A percentile compares a stretch with the other conserved stretches of the same genome.
Conservation (phyloP, 1,140 invertebrate genomes). For the Leptestheria dahalacensis region DNA sequence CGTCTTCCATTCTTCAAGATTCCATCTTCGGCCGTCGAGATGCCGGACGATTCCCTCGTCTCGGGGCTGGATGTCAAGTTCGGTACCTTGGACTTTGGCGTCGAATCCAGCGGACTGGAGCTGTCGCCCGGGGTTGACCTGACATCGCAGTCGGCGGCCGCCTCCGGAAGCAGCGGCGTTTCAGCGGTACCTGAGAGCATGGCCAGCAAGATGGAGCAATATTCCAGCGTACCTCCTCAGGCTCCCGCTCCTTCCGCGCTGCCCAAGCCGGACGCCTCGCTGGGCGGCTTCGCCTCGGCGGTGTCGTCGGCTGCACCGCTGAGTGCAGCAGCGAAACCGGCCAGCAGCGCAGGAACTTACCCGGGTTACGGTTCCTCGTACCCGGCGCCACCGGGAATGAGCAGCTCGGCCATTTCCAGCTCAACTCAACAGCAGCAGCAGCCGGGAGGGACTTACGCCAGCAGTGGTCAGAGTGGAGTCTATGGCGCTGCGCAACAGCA, state of each 20-base stretch:
- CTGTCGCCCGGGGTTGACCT: constrained; percentile 4
- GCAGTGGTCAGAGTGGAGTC: neutral
- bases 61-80: constrained; percentile 83
- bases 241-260: constrained; percentile 1
- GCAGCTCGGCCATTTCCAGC: neutral
- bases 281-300: neutral
- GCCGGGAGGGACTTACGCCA: neutral
- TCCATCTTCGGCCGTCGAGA: constrained; percentile 82
- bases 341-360: neutral
- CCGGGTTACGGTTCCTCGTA: constrained; percentile 2
- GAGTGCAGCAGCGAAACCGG: neutral
- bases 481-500: neutral
- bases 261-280: constrained; percentile 7
- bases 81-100: constrained; percentile 73
- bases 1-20: constrained; percentile 40
- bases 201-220: constrained; percentile 4
- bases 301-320: constrained; percentile 1
- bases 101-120: constrained; percentile 33
- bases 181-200: neutral
- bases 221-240: neutral
- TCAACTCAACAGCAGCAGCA: neutral
- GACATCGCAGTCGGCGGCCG: neutral
- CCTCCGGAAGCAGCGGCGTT: neutral
- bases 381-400: constrained; percentile 1
- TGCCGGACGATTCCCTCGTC: constrained; percentile 73